Conservation (phyloP, 1,140 invertebrate genomes). For the Anastrepha obliqua region DNA sequence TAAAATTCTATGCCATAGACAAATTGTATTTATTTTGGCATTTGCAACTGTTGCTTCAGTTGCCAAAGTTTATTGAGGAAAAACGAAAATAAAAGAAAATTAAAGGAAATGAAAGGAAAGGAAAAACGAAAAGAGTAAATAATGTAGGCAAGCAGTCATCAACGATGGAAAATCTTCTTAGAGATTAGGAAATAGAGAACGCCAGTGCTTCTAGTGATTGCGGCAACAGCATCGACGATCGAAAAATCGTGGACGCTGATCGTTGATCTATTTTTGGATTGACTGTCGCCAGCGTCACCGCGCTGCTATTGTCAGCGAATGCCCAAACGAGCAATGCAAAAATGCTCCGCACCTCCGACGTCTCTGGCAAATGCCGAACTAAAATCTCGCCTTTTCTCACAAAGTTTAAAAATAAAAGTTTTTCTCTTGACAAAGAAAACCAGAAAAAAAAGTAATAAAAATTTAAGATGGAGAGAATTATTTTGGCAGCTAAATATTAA, state of each 20-base stretch:
- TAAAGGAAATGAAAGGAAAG: neutral
- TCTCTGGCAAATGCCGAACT: conserved; percentile 14
- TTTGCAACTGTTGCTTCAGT: conserved; percentile 5
- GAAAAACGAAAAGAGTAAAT: neutral
- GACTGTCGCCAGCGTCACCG: conserved; percentile 38
- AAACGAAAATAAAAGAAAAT: conserved; percentile 3
- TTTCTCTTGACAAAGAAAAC: neutral
- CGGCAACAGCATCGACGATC: neutral
- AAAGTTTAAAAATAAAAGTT: conserved; percentile 24
- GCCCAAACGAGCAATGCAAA: neutral
- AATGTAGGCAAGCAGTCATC: neutral
- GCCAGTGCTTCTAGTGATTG: neutral
- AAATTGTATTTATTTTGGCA: conserved; percentile 32
- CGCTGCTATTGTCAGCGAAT: conserved; percentile 29
- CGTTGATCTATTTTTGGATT: conserved; percentile 46
- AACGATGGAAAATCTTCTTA: conserved; percentile 1
- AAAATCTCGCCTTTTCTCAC: neutral
- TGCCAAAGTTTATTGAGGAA: neutral
- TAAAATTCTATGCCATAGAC: conserved; percentile 14
- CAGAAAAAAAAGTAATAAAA: neutral
- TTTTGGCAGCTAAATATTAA: neutral
- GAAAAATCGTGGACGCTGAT: neutral
- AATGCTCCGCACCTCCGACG: neutral
- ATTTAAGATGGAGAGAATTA: neutral
- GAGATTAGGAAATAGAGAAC: neutral